These are phyloP conservation scores for Hanleya hanleyi DNA, from an alignment of 2,888 invertebrate species.

Conservation along the genomic window DNA sequence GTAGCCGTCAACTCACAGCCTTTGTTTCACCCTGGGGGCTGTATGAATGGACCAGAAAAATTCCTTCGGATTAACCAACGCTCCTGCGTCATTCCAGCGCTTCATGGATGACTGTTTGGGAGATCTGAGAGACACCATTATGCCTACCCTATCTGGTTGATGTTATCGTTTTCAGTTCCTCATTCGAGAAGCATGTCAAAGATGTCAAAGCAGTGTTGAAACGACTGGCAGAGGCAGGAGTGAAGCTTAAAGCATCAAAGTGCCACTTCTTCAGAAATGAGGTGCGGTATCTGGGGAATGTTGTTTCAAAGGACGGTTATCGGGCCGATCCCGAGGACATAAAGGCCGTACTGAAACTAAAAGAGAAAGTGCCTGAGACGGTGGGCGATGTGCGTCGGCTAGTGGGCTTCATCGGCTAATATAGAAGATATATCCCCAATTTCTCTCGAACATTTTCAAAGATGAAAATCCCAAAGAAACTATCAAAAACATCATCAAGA, in stretches of 20 bases:
- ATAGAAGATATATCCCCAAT: background rate
- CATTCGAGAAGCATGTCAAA: background rate
- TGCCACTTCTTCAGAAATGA: background rate
- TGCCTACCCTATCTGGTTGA: background rate
- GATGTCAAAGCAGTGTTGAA: background rate
- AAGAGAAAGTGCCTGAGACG: background rate
- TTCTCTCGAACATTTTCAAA: background rate
- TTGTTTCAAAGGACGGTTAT: background rate
- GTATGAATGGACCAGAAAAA: background rate
- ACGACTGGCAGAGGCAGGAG: background rate
- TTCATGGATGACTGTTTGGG: background rate
- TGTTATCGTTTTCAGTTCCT: background rate
- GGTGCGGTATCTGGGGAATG: background rate
- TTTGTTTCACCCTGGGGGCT: background rate
- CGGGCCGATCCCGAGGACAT: background rate
- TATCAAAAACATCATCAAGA: too few relatives aligned
- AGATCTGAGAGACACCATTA: too few relatives aligned
- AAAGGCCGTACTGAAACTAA: background rate
- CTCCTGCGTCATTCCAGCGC: background rate
- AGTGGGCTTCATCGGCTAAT: background rate
- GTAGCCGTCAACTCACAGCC: background rate
- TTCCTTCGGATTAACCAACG: background rate
- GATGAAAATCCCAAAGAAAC: too few relatives aligned
- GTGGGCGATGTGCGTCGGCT: background rate
- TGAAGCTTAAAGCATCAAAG: background rate